Base-by-base conservation (phyloP, 1,140 invertebrate species). In the Calephelis nemesis region DNA sequence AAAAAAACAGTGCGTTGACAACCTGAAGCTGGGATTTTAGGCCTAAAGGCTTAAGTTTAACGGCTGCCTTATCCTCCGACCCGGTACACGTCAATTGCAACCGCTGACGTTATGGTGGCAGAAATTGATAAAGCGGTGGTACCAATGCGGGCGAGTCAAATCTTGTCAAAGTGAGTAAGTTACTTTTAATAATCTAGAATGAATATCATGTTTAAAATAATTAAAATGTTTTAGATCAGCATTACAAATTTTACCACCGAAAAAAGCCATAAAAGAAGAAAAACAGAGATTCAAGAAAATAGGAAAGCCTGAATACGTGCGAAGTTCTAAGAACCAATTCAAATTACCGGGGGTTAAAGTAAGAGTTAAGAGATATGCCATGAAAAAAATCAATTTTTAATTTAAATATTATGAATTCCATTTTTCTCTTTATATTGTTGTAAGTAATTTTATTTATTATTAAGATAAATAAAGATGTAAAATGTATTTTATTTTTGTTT, bases 361-460 rank as follows among this genome's bases (percentile, higher is more conserved):
- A 50, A 83, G 85, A 70, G 88, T 88, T 0, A 90, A 82, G 70
- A 81, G 82, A 75, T 87, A 82, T 66, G 71, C 54, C 4, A 70
- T 76, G 54, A 73, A 82, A 69, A 83, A 71, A 71, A 65, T 85
- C 47, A 69, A 68, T 49, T 77, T 15, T 30, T 45, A 45, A 7
- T 7, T 45, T 7, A 9, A 9, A 45, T 45, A 45, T 4, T 45
- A 45, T 45, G 30, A 40, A 30, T 13, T 52, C 12, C 30, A 60
- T 15, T 60, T 60, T 30, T 60, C 13, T 60, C 19, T 40, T 63
- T n/a, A 40, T 47, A 63, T 49, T 49, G 4, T 50, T 49, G 12
- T 10, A 10, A 8, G 47, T 47, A 13, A 47, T 15, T 62, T 62
- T 42, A 45, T 45, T 47, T 42, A 47, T 19, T 13, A 13, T 47